Evolutionary conservation across 2,888 invertebrate species (phyloP), one percentile per base, ranked within the genome.

Genomic region (Acronicta psi): DNA sequence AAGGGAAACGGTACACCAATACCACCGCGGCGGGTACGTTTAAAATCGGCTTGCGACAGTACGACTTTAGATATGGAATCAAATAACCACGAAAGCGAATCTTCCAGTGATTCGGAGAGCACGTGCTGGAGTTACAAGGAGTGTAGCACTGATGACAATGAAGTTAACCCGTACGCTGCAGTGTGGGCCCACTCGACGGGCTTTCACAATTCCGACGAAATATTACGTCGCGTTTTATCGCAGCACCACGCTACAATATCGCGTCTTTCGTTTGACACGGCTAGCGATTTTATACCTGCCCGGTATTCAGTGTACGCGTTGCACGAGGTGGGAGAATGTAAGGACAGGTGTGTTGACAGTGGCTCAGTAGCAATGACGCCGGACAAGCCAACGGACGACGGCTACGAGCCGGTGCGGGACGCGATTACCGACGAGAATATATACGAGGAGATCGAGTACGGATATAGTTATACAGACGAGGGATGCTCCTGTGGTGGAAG

Each of bases 81-180:
- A 49, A 73, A 58, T 37, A 79, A 82, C 20, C 76, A 81, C 3
- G 77, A 84, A 44, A 73, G 65, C 14, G 83, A 85, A 14, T 85
- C 90, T 0, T 90, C 90, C 38, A 91, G 88, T 63, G 93, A 93
- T 63, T 92, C 93, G 0, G 91, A 85, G 52, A 94, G 92, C 81
- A 93, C 93, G 29, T 91, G 92, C 59, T 94, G 94, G 94, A 93
- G 93, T 57, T 94, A 94, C 81, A 90, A 92, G 72, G 93, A 91
- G 63, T 92, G 93, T 66, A 88, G 82, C 51, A 80, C 82, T 4
- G 90, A 89, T 46, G 82, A 83, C 10, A 88, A 87, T 36, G 87
- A 88, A 20, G 64, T 69, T 0, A 86, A 86, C 69, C 84, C 88
- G 23, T 94, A 94, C 81, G 89, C 91, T 4, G 88, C 82, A 1